Evolutionary conservation across 2,888 invertebrate genomes (phyloP).

Genomic region (Caenorhabditis sp.): DNA sequence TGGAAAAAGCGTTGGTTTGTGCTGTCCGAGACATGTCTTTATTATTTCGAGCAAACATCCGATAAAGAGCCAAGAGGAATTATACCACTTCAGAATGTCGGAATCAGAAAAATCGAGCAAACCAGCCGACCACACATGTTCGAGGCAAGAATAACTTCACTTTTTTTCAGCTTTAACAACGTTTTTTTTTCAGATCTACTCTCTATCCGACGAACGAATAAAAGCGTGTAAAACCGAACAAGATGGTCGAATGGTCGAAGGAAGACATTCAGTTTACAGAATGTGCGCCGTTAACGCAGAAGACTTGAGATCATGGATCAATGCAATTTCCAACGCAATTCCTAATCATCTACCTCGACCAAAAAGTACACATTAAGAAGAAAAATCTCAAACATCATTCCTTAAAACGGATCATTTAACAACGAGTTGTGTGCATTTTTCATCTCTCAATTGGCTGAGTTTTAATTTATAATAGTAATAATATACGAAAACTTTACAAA

Average conservation of each 20-base stretch:
- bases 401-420: neutral
- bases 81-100: conserved; percentile 57
- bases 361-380: conserved; percentile 44
- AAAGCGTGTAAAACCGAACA: conserved; percentile 59
- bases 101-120: conserved; percentile 48
- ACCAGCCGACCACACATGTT: conserved; percentile 52
- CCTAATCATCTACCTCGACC: conserved; percentile 41
- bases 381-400: neutral
- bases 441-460: neutral
- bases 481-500: neutral
- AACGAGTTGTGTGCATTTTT: neutral
- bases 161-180: neutral
- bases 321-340: conserved; percentile 42
- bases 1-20: conserved; percentile 62
- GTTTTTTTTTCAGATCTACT: conserved; percentile 44
- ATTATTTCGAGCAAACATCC: conserved; percentile 54
- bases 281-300: conserved; percentile 88
- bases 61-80: conserved; percentile 56
- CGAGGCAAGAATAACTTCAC: conserved; percentile 28
- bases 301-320: conserved; percentile 54
- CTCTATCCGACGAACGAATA: conserved; percentile 51
- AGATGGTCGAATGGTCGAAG: conserved; percentile 88
- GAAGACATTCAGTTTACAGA: conserved; percentile 77
- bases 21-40: conserved; percentile 52
- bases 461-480: neutral